Evolutionary conservation across 2,888 invertebrate genomes (phyloP).

Genomic region (Heliconius aoede): DNA sequence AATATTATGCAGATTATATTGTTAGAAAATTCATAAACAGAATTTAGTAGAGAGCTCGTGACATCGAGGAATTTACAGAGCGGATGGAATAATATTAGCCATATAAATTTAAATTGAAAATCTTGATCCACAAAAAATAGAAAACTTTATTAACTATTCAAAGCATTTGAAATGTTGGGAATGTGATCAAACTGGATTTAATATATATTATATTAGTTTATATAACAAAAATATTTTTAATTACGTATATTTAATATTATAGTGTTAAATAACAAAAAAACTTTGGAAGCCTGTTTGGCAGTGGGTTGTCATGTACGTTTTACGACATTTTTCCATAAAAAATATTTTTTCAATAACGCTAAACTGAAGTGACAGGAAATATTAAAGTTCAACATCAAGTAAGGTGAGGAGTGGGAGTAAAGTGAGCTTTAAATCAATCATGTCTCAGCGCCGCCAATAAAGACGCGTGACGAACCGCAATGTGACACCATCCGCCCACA

Average conservation of each 20-base stretch:
- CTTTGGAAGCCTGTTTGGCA: no score
- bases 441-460: slow-evolving; percentile 31
- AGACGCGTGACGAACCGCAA: slow-evolving; percentile 36
- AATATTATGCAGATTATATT: slow-evolving; percentile 23
- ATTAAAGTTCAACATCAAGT: slow-evolving; percentile 15
- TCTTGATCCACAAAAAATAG: neutral
- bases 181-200: neutral
- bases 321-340: neutral
- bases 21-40: slow-evolving; percentile 5
- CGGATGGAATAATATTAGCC: neutral
- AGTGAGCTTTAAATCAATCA: slow-evolving; percentile 31
- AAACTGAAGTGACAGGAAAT: slow-evolving; percentile 10
- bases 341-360: neutral
- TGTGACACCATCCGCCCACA: slow-evolving; percentile 21
- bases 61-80: neutral
- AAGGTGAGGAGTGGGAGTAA: slow-evolving; percentile 8
- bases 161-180: neutral
- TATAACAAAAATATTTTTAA: no score
- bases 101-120: neutral
- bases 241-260: no score
- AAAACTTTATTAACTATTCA: neutral
- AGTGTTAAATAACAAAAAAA: no score
- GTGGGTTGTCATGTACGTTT: neutral
- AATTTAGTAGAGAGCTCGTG: slow-evolving; percentile 3
- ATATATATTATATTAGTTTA: no score